Evolutionary conservation across 2,113 vertebrate genomes (phyloP).

Genomic region (Chaetodon trifascialis): DNA sequence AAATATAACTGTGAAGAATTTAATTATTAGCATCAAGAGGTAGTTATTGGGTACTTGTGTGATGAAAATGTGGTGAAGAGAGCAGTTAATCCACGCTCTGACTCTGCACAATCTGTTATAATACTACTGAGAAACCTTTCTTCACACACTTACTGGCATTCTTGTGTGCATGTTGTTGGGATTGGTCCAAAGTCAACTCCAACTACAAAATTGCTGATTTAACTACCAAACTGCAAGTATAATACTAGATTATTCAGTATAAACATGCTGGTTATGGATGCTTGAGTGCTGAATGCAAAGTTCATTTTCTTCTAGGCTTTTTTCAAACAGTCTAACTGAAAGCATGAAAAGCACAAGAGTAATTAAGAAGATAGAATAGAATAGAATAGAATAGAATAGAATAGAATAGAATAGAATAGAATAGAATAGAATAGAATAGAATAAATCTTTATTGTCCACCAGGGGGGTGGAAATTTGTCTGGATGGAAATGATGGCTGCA

Average conservation of each 20-base stretch:
- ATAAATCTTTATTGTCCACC: too few species aligned
- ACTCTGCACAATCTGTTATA: constrained; percentile 23
- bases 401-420: too few species aligned
- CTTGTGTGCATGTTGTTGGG: neutral
- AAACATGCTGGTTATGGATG: constrained; percentile 5
- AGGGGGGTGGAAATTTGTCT: too few species aligned
- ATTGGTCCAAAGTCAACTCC: constrained; percentile 10
- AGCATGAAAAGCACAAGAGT: neutral
- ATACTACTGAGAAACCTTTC: constrained; percentile 22
- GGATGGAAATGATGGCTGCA: neutral
- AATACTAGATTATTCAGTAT: neutral
- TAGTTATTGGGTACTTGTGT: neutral
- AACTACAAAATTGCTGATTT: neutral
- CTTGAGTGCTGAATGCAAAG: neutral
- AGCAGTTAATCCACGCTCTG: neutral
- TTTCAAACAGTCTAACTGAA: neutral
- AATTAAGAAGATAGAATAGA: neutral
- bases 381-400: too few species aligned
- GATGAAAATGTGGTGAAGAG: constrained; percentile 1
- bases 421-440: too few species aligned
- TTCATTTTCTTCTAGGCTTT: neutral
- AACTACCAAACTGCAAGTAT: neutral
- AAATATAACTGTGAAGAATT: neutral
- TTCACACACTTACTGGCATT: constrained; percentile 21
- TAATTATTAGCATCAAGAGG: neutral